Conservation (phyloP, 2,113 vertebrate species). For the Coryphaenoides rupestris region DNA sequence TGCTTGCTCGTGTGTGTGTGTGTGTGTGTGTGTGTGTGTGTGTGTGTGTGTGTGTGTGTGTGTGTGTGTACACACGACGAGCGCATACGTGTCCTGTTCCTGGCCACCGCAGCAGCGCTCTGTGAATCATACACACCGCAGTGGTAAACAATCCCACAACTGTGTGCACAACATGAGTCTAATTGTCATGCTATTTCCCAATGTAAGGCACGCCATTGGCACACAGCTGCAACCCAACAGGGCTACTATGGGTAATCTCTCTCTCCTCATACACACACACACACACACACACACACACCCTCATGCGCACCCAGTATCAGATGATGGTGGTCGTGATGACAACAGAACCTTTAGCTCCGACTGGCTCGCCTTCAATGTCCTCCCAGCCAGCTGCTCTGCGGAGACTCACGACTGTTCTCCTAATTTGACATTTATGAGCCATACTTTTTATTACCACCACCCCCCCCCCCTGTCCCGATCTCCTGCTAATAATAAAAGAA, state of each 20-base stretch:
- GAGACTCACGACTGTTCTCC: background rate
- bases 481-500: no score
- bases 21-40: background rate
- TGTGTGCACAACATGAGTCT: background rate
- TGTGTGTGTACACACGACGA: background rate
- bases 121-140: no score
- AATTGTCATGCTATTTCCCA: background rate
- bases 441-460: no score
- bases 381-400: background rate
- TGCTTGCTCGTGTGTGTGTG: background rate
- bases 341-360: background rate
- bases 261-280: background rate
- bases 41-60: constrained; percentile 6
- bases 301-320: background rate
- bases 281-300: background rate
- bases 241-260: no score
- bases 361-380: background rate
- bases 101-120: no score
- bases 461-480: no score
- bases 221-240: background rate
- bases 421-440: no score
- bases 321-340: background rate
- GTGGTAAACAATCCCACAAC: no score
- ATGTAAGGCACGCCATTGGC: background rate
- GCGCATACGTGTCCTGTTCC: background rate